These are phyloP conservation scores for Agrochola macilenta DNA, from an alignment of 2,888 invertebrate species.

Conservation along the genomic window DNA sequence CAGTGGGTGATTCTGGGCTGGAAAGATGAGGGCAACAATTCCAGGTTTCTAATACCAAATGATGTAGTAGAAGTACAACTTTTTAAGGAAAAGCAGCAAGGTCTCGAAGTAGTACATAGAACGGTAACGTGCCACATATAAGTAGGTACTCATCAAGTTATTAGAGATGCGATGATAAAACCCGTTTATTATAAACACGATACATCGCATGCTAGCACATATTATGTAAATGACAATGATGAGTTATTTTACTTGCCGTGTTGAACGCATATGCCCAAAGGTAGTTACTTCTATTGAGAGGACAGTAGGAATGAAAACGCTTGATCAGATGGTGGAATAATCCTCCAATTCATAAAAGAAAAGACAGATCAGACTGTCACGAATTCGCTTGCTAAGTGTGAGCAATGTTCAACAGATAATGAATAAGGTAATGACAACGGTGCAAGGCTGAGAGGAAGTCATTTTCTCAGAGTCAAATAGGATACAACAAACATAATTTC, in stretches of 20 bases:
- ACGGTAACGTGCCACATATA: constrained; percentile 8
- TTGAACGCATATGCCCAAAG: constrained; percentile 5
- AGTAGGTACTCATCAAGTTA: constrained; percentile 8
- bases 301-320: not conserved
- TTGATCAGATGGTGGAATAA: not conserved
- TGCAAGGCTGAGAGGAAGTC: not conserved
- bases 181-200: constrained; percentile 51
- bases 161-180: constrained; percentile 45
- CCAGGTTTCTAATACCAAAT: not conserved
- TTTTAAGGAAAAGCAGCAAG: not conserved
- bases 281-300: not conserved
- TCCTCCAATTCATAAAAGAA: not conserved
- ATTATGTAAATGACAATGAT: constrained; percentile 45
- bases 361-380: not conserved
- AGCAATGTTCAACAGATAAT: not conserved
- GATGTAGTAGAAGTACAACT: not conserved
- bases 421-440: not conserved
- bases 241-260: constrained; percentile 28
- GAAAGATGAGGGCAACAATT: not conserved
- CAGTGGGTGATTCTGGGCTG: not conserved
- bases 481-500: not conserved
- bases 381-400: not conserved
- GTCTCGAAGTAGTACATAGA: not conserved
- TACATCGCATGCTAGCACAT: constrained; percentile 47
- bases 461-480: not conserved